Evolutionary conservation across 2,888 invertebrate genomes (phyloP), one percentile per base, ranked within the genome.

Genomic region (Aleiodes leptofemur): DNA sequence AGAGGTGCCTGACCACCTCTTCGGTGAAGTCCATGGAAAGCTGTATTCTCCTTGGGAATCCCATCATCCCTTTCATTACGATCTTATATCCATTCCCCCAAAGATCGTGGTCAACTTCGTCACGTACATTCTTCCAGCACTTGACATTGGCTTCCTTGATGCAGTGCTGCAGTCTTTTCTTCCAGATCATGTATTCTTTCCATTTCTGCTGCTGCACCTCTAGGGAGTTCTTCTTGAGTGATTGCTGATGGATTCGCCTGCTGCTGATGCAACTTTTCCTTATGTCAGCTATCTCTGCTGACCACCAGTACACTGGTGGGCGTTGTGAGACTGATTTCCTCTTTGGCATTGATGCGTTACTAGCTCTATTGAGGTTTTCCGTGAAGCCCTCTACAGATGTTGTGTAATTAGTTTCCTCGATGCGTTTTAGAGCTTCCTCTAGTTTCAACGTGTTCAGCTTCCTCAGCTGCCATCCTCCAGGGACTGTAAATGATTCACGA

Each of bases 291-390:
- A 75, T 75, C 14, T 72, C 68, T 16, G 14, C 9, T 14, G 31
- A 69, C 55, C 74, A 74, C 70, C 64, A 74, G 66, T 64, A 74
- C 2, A 48, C 66, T 1, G 61, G 64, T 31, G 71, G 71, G 14
- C 48, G 23, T 14, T 34, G 3, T 6, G 34, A 34, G 34, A 34
- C 3, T 6, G 3, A 6, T 34, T 6, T 34, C 34, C n/a, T n/a
- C n/a, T n/a, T n/a, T n/a, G n/a, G n/a, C n/a, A n/a, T n/a, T n/a
- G n/a, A n/a, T n/a, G n/a, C n/a, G n/a, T n/a, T n/a, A n/a, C n/a
- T n/a, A n/a, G n/a, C n/a, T n/a, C n/a, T n/a, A n/a, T n/a, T n/a
- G n/a, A n/a, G n/a, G n/a, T n/a, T n/a, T n/a, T n/a, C n/a, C n/a
- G n/a, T n/a, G n/a, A n/a, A n/a, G n/a, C n/a, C n/a, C n/a, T n/a